These are phyloP conservation scores for Dendropsophus ebraccatus DNA, from an alignment of 2,113 vertebrate genomes.

Conservation along the genomic window DNA sequence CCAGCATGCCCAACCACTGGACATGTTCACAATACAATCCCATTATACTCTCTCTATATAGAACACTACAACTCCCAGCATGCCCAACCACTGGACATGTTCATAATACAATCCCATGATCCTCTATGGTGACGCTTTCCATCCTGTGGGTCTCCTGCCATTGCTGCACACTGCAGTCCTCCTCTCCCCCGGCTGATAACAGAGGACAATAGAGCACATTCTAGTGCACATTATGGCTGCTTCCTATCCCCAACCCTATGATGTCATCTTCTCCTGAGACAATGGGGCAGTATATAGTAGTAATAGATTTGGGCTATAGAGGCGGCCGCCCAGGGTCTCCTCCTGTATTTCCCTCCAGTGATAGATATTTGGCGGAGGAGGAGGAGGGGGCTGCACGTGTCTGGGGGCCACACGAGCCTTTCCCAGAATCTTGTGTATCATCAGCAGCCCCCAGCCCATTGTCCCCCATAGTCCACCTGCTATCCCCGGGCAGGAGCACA, in stretches of 20 bases:
- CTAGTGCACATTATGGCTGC: too few species aligned
- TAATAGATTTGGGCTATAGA: not conserved
- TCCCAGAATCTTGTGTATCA: slow-evolving; percentile 51
- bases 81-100: too few species aligned
- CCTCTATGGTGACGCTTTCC: too few species aligned
- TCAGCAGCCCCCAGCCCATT: slow-evolving; percentile 31
- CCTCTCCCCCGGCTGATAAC: not conserved
- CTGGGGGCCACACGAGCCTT: slow-evolving; percentile 47
- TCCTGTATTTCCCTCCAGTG: not conserved
- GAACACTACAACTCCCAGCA: too few species aligned
- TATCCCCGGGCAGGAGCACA: slow-evolving; percentile 41
- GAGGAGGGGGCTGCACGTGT: slow-evolving; percentile 53
- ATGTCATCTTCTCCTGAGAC: not conserved
- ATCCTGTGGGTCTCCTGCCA: not conserved
- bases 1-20: not conserved
- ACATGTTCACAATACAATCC: not conserved
- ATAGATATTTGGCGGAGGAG: slow-evolving; percentile 1
- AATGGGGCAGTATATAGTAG: not conserved
- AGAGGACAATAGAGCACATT: not conserved
- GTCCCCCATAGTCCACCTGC: slow-evolving; percentile 44
- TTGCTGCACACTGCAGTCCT: not conserved
- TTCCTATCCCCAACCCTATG: not conserved
- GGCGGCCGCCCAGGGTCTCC: not conserved
- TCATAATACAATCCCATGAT: not conserved
- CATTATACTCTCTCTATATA: not conserved